A percentile compares a stretch with the other conserved stretches of the same genome.
phyloP scores from a whole-genome alignment of 2,113 vertebrate species.

The Tupaia chinensis region DNA sequence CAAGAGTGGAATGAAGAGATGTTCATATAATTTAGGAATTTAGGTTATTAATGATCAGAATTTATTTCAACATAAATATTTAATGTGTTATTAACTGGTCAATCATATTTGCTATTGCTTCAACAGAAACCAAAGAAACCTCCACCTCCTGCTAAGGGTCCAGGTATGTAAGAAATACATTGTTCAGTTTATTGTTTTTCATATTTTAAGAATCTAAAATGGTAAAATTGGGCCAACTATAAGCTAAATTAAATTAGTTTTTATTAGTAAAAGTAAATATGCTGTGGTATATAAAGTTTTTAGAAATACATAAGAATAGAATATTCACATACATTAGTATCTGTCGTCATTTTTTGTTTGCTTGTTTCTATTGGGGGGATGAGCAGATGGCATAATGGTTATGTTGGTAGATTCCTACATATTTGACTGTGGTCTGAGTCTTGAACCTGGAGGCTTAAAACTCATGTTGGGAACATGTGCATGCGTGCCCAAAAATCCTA shows the following conservation, averaged over 20 bases:
- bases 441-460: too few species aligned
- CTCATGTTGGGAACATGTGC: too few species aligned
- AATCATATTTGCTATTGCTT: constrained; percentile 59
- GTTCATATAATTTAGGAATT: constrained; percentile 37
- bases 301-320: constrained; percentile 7
- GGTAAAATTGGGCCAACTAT: not conserved
- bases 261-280: not conserved
- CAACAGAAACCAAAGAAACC: constrained; percentile 94
- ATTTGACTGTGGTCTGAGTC: too few species aligned
- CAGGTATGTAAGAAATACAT: constrained; percentile 86
- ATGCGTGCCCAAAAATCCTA: too few species aligned
- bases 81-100: not conserved
- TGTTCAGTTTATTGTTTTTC: constrained; percentile 14
- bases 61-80: constrained; percentile 31
- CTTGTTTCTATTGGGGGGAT: too few species aligned
- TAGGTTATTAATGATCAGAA: constrained; percentile 16
- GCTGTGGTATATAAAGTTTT: not conserved
- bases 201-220: constrained; percentile 16
- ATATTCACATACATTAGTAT: not conserved
- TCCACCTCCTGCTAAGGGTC: constrained; percentile 89
- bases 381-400: too few species aligned
- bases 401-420: too few species aligned
- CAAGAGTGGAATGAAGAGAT: not conserved
- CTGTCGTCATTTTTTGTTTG: not conserved
- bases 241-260: constrained; percentile 1